Conservation (phyloP, 2,797 vertebrate genomes). For the Scleropages formosus region DNA sequence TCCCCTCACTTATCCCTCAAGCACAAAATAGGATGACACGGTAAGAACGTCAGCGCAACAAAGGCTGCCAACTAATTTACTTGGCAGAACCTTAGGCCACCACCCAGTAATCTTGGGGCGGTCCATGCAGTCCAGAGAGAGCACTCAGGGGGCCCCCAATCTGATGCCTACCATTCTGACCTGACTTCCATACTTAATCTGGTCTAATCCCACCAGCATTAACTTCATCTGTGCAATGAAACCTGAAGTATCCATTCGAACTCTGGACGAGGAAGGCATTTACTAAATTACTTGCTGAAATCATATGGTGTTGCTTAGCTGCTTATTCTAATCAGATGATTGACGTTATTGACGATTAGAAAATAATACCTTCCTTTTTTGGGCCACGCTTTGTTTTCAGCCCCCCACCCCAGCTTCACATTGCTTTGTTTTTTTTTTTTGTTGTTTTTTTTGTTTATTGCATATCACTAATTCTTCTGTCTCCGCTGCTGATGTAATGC, state of each 20-base stretch:
- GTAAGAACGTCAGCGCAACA: slow-evolving; percentile 60
- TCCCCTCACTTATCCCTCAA: slow-evolving; percentile 49
- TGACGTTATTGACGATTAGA: slow-evolving; percentile 66
- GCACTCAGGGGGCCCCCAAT: slow-evolving; percentile 68
- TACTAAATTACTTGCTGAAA: slow-evolving; percentile 79
- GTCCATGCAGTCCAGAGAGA: too few species aligned
- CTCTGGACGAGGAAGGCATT: slow-evolving; percentile 75
- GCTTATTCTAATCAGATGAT: slow-evolving; percentile 75
- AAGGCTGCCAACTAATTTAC: slow-evolving; percentile 66
- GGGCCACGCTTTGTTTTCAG: slow-evolving; percentile 13
- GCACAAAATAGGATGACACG: slow-evolving; percentile 68
- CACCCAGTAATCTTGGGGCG: slow-evolving; percentile 67
- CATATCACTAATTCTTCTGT: slow-evolving; percentile 33
- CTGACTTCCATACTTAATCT: slow-evolving; percentile 81
- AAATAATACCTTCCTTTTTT: slow-evolving; percentile 46
- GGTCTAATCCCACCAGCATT: slow-evolving; percentile 78
- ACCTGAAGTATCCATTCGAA: slow-evolving; percentile 74
- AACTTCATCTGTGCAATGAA: slow-evolving; percentile 80
- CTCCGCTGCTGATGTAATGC: slow-evolving; percentile 56
- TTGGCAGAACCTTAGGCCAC: slow-evolving; percentile 67
- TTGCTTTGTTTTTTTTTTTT: neutral
- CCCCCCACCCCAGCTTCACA: neutral
- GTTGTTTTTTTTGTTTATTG: slow-evolving; percentile 28
- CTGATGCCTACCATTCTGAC: slow-evolving; percentile 68
- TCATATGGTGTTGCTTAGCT: slow-evolving; percentile 76